Conservation (phyloP, 2,888 invertebrate species). For the Maniola hyperantus region DNA sequence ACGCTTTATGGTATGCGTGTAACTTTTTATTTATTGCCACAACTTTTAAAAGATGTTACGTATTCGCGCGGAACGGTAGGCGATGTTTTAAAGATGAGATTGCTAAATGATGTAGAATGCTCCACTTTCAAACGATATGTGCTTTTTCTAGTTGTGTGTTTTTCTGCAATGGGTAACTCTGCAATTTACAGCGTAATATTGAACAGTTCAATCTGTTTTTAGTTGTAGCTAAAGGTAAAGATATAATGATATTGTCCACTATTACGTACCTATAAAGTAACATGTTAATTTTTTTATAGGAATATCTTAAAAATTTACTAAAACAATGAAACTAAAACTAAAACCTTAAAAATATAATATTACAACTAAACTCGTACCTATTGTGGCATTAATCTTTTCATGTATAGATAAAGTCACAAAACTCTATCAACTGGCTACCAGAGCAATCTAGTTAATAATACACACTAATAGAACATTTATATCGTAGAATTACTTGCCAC, state of each 20-base stretch:
- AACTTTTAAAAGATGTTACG: conserved; percentile 37
- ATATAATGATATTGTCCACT: background rate
- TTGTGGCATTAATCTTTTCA: background rate
- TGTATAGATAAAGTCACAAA: background rate
- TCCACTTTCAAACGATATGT: conserved; percentile 30
- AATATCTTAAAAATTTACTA: too few species aligned
- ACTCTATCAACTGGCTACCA: background rate
- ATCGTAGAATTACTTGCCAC: too few species aligned
- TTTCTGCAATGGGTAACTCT: conserved; percentile 1
- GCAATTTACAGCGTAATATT: background rate
- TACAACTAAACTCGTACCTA: too few species aligned
- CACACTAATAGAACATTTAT: background rate
- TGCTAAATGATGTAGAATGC: conserved; percentile 36
- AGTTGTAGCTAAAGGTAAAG: background rate
- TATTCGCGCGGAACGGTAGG: conserved; percentile 36
- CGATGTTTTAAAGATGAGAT: conserved; percentile 40
- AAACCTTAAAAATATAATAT: too few species aligned
- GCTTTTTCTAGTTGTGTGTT: conserved; percentile 4
- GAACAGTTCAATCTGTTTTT: conserved; percentile 2
- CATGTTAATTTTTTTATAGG: too few species aligned
- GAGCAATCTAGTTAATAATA: background rate
- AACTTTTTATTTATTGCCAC: conserved; percentile 38
- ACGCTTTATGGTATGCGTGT: conserved; percentile 35
- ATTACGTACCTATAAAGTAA: too few species aligned
- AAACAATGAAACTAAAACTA: too few species aligned